A percentile compares a stretch with the other conserved stretches of the same genome.
Evolutionary conservation across 2,888 invertebrate species (phyloP).

Genomic region (Phlogophora meticulosa): DNA sequence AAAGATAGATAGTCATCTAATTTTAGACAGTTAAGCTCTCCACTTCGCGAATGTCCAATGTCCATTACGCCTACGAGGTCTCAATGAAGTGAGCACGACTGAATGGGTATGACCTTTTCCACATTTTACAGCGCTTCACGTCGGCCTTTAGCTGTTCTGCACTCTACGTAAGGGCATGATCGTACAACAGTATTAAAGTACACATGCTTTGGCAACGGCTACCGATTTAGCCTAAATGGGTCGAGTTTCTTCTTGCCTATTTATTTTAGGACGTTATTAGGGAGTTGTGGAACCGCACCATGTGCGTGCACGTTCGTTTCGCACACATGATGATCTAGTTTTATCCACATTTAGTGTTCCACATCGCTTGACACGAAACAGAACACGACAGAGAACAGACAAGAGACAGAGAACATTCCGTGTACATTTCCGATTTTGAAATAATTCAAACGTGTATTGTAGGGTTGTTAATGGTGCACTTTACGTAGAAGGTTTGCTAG

Average conservation of each 20-base stretch:
- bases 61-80: constrained; percentile 28
- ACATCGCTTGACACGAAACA: constrained; percentile 65
- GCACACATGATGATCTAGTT: constrained; percentile 70
- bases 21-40: constrained; percentile 16
- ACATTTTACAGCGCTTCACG: constrained; percentile 17
- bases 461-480: constrained; percentile 5
- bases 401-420: no score
- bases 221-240: constrained; percentile 66
- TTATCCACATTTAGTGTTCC: constrained; percentile 67
- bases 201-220: constrained; percentile 48
- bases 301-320: constrained; percentile 65
- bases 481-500: not conserved
- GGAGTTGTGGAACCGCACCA: constrained; percentile 74
- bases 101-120: constrained; percentile 25
- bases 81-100: not conserved
- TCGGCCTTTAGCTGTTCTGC: constrained; percentile 26
- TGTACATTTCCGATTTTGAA: constrained; percentile 49
- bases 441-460: constrained; percentile 24
- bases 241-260: constrained; percentile 68
- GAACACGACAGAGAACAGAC: no score
- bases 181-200: constrained; percentile 24
- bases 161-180: constrained; percentile 40
- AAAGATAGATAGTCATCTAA: not conserved
- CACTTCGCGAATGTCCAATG: constrained; percentile 16
- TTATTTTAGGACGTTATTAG: constrained; percentile 75